phyloP scores from a whole-genome alignment of 2,888 invertebrate genomes.

The Beris chalybata region DNA sequence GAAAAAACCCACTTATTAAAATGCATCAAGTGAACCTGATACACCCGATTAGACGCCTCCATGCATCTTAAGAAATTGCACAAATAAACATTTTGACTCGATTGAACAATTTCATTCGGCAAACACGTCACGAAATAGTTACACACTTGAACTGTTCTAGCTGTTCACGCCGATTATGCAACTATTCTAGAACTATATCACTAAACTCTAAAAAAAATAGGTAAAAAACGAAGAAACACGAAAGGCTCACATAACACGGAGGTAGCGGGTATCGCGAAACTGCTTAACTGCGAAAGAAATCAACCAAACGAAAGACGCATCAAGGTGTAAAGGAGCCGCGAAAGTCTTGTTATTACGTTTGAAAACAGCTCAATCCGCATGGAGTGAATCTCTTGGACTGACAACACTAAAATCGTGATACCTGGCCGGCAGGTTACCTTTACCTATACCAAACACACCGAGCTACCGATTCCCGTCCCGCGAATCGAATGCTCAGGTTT shows the following conservation, averaged over 20 bases:
- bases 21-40: no score
- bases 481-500: no score
- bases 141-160: conserved; percentile 10
- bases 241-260: conserved; percentile 1
- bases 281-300: conserved; percentile 21
- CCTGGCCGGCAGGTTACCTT: conserved; percentile 14
- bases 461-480: no score
- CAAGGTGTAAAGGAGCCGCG: conserved; percentile 33
- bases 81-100: no score
- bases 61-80: no score
- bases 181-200: neutral
- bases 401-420: conserved; percentile 26
- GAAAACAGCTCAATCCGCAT: conserved; percentile 37
- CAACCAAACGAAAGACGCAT: conserved; percentile 26
- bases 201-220: conserved; percentile 13
- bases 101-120: neutral
- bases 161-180: conserved; percentile 5
- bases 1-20: no score
- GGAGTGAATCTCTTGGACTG: conserved; percentile 35
- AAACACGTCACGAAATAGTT: conserved; percentile 16
- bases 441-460: neutral
- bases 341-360: conserved; percentile 16
- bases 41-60: no score
- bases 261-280: conserved; percentile 12
- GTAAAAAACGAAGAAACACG: neutral